Evolutionary conservation across 2,797 vertebrate genomes (phyloP).

Genomic region (Anguilla pacifica): DNA sequence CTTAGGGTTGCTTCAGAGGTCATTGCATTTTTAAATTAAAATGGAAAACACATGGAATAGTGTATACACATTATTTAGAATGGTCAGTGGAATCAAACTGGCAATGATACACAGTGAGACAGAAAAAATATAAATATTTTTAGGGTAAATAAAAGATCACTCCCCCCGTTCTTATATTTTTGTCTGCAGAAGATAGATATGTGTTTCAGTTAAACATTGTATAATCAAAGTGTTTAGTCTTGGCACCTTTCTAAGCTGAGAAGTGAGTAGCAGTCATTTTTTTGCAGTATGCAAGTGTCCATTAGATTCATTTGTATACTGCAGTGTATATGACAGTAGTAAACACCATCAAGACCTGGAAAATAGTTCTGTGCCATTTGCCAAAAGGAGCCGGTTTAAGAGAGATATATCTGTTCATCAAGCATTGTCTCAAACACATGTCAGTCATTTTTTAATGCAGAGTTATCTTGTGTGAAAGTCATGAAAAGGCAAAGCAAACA

Average conservation of each 20-base stretch:
- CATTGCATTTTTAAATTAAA: background rate
- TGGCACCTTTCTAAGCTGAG: too few species aligned
- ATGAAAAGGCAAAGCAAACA: background rate
- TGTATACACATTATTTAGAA: background rate
- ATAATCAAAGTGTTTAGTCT: too few species aligned
- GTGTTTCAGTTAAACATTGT: background rate
- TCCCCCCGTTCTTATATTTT: background rate
- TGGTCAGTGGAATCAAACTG: background rate
- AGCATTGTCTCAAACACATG: background rate
- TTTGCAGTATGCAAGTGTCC: too few species aligned
- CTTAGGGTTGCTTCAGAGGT: background rate
- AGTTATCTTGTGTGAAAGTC: background rate
- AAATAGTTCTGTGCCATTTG: too few species aligned
- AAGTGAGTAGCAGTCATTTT: too few species aligned
- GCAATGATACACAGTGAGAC: background rate
- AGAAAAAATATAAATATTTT: background rate
- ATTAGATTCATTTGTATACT: too few species aligned
- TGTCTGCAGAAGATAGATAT: background rate
- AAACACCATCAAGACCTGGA: too few species aligned
- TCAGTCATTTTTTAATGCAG: background rate
- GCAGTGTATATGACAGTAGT: too few species aligned
- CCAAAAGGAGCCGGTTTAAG: too few species aligned
- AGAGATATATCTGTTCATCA: too few species aligned
- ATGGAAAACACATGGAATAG: background rate
- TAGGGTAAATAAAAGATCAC: too few species aligned